A percentile compares a stretch with the other conserved stretches of the same genome.
Evolutionary conservation across 1,140 invertebrate genomes (phyloP).

Genomic region (Drosophila parabipectinata): DNA sequence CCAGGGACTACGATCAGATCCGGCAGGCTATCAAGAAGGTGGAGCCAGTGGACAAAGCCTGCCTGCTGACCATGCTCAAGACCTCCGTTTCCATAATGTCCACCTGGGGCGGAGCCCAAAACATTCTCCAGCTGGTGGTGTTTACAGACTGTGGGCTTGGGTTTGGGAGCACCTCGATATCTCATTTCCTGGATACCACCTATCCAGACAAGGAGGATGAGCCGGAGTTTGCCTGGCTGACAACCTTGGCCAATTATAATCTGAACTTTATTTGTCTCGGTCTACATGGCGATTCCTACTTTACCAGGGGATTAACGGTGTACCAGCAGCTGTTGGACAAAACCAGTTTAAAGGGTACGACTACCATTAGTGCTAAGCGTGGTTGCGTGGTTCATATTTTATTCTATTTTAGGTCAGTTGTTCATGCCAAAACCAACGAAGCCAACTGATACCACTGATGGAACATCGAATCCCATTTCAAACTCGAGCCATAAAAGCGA

Average conservation of each 20-base stretch:
- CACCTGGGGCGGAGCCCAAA: conserved; percentile 79
- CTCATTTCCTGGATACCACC: conserved; percentile 47
- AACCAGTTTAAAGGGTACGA: conserved; percentile 60
- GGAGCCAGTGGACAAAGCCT: conserved; percentile 73
- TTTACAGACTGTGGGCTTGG: conserved; percentile 81
- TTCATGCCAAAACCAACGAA: conserved; percentile 71
- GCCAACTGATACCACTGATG: conserved; percentile 29
- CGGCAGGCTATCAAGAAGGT: conserved; percentile 79
- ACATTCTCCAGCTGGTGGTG: conserved; percentile 69
- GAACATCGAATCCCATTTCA: conserved; percentile 1
- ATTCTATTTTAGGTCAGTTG: conserved; percentile 53
- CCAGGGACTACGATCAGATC: conserved; percentile 78
- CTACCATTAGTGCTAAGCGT: neutral
- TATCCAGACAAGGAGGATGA: conserved; percentile 56
- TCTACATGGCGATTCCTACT: conserved; percentile 84
- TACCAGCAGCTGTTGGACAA: conserved; percentile 75
- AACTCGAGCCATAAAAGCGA: conserved; percentile 84
- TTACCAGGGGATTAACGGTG: conserved; percentile 77
- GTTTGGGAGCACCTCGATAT: conserved; percentile 73
- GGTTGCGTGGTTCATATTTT: too few species aligned
- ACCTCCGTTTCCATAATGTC: conserved; percentile 65
- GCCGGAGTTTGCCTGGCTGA: conserved; percentile 86
- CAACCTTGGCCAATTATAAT: conserved; percentile 91
- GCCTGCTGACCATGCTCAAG: conserved; percentile 67
- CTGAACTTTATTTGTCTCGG: conserved; percentile 90